Percentiles rank a stretch among this genome's conserved stretches.
Evolutionary conservation across 2,113 vertebrate species (phyloP).

Genomic region (Sitta europaea): DNA sequence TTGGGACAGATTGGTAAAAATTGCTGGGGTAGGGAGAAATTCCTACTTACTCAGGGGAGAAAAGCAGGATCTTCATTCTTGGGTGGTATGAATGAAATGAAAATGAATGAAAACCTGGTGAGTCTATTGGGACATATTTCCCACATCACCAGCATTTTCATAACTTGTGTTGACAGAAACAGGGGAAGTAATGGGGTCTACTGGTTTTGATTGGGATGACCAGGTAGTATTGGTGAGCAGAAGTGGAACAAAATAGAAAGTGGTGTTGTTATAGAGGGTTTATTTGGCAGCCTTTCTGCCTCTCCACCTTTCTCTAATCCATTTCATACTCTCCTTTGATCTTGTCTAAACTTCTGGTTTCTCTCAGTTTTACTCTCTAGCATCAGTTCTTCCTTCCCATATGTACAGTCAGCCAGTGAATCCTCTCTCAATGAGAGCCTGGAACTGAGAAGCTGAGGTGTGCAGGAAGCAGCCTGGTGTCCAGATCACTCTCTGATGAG

Average conservation of each 20-base stretch:
- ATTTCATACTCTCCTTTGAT: neutral
- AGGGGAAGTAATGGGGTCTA: neutral
- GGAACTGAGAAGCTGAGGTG: neutral
- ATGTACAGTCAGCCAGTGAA: neutral
- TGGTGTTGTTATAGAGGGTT: neutral
- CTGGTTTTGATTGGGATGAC: neutral
- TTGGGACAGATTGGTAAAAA: neutral
- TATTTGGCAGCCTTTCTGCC: neutral
- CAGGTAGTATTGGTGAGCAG: neutral
- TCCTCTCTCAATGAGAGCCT: neutral
- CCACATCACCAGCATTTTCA: neutral
- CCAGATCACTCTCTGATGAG: neutral
- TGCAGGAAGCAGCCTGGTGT: neutral
- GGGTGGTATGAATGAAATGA: no score
- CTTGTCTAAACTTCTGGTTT: neutral
- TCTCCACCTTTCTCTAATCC: neutral
- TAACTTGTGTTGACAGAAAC: neutral
- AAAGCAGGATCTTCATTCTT: neutral
- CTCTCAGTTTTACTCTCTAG: neutral
- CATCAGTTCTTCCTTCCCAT: neutral
- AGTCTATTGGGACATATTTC: neutral
- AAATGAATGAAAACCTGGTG: neutral
- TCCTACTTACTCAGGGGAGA: neutral
- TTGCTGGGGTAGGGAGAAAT: neutral
- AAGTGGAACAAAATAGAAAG: neutral